Evolutionary conservation across 2,888 invertebrate species (phyloP).

Genomic region (Xanthorhoe spadicearia): DNA sequence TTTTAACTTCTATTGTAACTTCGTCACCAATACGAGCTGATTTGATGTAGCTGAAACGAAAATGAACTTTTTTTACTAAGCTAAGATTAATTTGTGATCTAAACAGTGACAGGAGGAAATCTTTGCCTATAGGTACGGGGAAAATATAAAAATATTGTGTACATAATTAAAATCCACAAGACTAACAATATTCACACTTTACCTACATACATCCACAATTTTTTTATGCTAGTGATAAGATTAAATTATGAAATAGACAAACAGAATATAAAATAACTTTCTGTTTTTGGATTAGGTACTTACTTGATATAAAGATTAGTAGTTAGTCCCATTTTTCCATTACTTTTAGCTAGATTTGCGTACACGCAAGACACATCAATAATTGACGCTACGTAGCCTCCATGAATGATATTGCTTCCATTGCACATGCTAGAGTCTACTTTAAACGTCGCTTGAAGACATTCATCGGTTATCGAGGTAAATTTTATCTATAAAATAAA

Average conservation of each 20-base stretch:
- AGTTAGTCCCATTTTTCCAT: slow-evolving; percentile 52
- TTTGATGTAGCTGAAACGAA: slow-evolving; percentile 47
- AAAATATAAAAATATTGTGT: too few relatives aligned
- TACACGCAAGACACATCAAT: slow-evolving; percentile 53
- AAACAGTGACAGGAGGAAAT: too few relatives aligned
- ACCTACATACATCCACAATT: too few relatives aligned
- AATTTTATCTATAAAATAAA: slow-evolving; percentile 50
- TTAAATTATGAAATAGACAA: too few relatives aligned
- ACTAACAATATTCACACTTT: too few relatives aligned
- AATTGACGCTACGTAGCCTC: slow-evolving; percentile 55
- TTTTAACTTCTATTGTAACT: slow-evolving; percentile 47
- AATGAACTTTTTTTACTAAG: too few relatives aligned
- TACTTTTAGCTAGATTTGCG: slow-evolving; percentile 45
- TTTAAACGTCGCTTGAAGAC: slow-evolving; percentile 47
- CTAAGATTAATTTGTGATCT: too few relatives aligned
- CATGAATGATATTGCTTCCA: slow-evolving; percentile 51
- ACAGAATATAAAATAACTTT: too few relatives aligned
- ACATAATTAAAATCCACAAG: too few relatives aligned
- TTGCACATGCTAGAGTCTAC: slow-evolving; percentile 59
- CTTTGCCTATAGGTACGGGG: too few relatives aligned
- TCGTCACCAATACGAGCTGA: slow-evolving; percentile 49
- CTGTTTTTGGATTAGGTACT: slow-evolving; percentile 21
- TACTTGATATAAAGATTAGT: slow-evolving; percentile 53
- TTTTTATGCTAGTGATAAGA: too few relatives aligned
- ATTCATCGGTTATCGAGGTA: slow-evolving; percentile 45